These are phyloP conservation scores for Acanthosepion lycidas DNA, from an alignment of 2,888 invertebrate species.

Conservation along the genomic window DNA sequence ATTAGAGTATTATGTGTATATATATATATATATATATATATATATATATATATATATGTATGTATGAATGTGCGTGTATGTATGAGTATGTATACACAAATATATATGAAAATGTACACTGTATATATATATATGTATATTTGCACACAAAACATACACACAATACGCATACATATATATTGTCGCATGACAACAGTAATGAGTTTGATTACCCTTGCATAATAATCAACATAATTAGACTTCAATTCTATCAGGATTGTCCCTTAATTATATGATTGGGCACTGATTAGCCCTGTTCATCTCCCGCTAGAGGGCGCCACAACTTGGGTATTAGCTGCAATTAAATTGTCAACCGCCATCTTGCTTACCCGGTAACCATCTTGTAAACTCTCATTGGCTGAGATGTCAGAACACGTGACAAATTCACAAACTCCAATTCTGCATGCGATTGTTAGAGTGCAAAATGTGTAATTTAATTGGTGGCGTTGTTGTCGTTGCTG, in stretches of 20 bases:
- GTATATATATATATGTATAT: background rate
- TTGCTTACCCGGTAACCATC: background rate
- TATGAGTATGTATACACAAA: background rate
- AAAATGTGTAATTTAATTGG: background rate
- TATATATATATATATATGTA: no score
- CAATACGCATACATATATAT: background rate
- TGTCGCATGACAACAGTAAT: background rate
- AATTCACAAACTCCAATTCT: background rate
- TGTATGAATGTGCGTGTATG: no score
- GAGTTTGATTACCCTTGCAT: slow-evolving; percentile 1
- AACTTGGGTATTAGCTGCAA: background rate
- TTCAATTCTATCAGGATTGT: slow-evolving; percentile 33
- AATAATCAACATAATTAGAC: slow-evolving; percentile 33
- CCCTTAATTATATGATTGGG: background rate
- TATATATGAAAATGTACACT: background rate
- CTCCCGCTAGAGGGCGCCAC: slow-evolving; percentile 15
- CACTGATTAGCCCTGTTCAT: background rate
- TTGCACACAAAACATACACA: background rate
- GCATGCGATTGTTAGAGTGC: background rate
- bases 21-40: no score
- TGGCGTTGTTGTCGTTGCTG: background rate
- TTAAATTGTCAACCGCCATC: slow-evolving; percentile 4
- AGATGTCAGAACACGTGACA: slow-evolving; percentile 33
- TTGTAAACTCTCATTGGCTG: slow-evolving; percentile 15
- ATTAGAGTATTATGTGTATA: no score